Base-by-base conservation (phyloP, 2,797 vertebrate genomes). In the Falco columbarius region DNA sequence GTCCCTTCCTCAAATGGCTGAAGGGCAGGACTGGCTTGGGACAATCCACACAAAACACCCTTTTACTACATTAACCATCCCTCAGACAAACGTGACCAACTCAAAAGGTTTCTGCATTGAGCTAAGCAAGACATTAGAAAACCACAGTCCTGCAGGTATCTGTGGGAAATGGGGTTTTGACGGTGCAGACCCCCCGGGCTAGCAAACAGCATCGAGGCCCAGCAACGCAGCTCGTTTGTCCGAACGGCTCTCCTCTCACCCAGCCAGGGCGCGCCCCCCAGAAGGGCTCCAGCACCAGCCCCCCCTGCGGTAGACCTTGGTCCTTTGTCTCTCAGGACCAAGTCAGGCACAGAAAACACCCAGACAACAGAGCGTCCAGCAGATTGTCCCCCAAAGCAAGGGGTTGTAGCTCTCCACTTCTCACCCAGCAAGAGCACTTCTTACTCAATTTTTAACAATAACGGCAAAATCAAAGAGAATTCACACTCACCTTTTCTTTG, bases 241-340 rank as follows among this genome's bases (percentile, higher is more conserved):
- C 1, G 24, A 61, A 4, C 29, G 7, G 20, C 46, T 15, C 13
- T 54, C 34, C 29, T 52, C 42, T n/a, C 44, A 5, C 49, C 21
- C 5, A 27, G 10, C 42, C 3, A 1, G 14, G 14, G 4, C 29
- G 9, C 0, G 0, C 9, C 12, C 51, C 40, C 56, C 1, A 4
- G 7, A 26, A 52, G 30, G 22, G 63, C 70, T 70, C 70, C 62
- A 52, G 70, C 62, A 18, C 17, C 56, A 44, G 87, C 36, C 65
- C 49, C 38, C 32, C 32, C 49, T 8, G n/a, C 4, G 0, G 6
- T 8, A 71, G 38, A 34, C 6, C 47, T 15, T 7, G 3, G 22
- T 20, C 22, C 52, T 24, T 42, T 14, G 19, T 52, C n/a, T 23
- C 71, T 23, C 20, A n/a, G 32, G 30, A 12, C 20, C 10, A 24